These are phyloP conservation scores for Scaptomyza hsui DNA, from an alignment of 1,140 invertebrate genomes.

Conservation along the genomic window DNA sequence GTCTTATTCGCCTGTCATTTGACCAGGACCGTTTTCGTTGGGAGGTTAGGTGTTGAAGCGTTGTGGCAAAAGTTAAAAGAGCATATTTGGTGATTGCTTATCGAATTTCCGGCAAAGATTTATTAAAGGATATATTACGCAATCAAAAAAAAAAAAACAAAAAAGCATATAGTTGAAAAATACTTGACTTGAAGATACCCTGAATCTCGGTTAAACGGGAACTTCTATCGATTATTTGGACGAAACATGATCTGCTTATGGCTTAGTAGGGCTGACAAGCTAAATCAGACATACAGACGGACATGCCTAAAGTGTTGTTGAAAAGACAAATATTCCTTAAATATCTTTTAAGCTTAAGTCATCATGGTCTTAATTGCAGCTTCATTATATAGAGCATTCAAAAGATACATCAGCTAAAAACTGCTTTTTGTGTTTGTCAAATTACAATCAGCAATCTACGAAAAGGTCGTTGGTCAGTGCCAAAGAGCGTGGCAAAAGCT, in stretches of 20 bases:
- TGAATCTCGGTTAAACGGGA: too few species aligned
- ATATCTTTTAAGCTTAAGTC: too few species aligned
- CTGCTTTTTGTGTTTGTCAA: conserved; percentile 51
- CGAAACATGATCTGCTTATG: too few species aligned
- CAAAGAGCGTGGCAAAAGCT: conserved; percentile 58
- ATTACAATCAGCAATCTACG: conserved; percentile 49
- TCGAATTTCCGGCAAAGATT: conserved; percentile 27
- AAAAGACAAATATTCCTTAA: too few species aligned
- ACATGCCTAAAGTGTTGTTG: too few species aligned
- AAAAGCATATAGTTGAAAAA: too few species aligned
- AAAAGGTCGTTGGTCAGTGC: conserved; percentile 53
- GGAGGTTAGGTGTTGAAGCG: conserved; percentile 48
- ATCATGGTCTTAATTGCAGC: not conserved
- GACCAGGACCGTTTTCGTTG: conserved; percentile 28
- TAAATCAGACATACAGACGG: too few species aligned
- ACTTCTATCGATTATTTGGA: too few species aligned
- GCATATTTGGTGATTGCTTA: conserved; percentile 39
- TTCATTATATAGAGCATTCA: conserved; percentile 32
- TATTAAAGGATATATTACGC: conserved; percentile 3
- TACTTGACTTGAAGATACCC: not conserved
- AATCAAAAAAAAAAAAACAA: not conserved
- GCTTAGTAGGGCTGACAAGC: too few species aligned
- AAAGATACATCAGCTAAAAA: conserved; percentile 9
- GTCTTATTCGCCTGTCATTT: conserved; percentile 45
- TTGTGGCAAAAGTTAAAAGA: conserved; percentile 50